Percentiles rank a stretch among this genome's conserved stretches.
Evolutionary conservation across 2,888 invertebrate species (phyloP).

Genomic region (Troides helena): DNA sequence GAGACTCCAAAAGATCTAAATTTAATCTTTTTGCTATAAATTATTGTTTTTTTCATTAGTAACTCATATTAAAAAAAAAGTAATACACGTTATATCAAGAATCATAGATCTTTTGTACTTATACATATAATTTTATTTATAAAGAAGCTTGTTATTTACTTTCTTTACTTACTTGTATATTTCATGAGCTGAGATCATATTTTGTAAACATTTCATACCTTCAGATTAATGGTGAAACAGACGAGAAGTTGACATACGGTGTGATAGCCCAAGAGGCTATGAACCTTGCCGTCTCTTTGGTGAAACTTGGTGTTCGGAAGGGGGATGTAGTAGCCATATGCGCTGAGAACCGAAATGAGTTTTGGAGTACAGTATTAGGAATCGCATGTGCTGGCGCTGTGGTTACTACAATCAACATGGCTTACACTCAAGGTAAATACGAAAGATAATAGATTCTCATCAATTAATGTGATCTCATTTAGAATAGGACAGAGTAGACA

Average conservation of each 20-base stretch:
- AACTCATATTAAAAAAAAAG: no score
- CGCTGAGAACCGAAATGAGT: conserved; percentile 61
- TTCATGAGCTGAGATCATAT: no score
- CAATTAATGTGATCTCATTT: no score
- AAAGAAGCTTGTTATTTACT: neutral
- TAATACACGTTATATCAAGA: no score
- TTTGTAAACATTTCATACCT: conserved; percentile 27
- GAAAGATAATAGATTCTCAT: no score
- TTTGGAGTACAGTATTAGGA: conserved; percentile 53
- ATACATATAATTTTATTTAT: neutral
- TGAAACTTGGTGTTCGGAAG: conserved; percentile 55
- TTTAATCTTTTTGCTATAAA: no score
- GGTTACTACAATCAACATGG: conserved; percentile 49
- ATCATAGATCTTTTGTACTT: no score
- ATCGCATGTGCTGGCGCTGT: conserved; percentile 51
- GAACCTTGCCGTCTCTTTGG: conserved; percentile 62
- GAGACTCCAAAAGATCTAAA: no score
- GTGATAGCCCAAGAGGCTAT: conserved; percentile 56
- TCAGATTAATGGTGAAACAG: conserved; percentile 59
- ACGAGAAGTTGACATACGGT: conserved; percentile 47
- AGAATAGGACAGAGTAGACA: no score
- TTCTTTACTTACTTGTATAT: no score
- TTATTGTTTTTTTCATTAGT: no score
- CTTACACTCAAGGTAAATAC: conserved; percentile 50
- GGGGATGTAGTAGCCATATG: conserved; percentile 59